Base-by-base conservation (phyloP, 92 coral and sea anemone genomes). In the Hydrozoanthus gracilis region DNA sequence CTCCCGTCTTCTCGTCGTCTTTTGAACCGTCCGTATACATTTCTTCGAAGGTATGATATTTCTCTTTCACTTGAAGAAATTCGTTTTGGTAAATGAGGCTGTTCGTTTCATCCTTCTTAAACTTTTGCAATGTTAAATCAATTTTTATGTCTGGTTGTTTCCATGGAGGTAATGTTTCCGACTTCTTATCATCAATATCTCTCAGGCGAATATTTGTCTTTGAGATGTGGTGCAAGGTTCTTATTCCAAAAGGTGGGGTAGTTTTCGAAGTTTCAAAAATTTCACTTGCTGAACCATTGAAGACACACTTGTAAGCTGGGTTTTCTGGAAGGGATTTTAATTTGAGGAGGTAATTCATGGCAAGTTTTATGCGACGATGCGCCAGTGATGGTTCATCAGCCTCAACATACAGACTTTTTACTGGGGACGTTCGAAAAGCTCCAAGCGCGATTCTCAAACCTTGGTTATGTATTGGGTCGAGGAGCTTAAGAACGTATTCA, bases 361-460 rank as follows among this genome's bases (percentile, higher is more conserved):
- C 58, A 46, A 77, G 83, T 77, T 77, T n/a, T n/a, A n/a, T n/a
- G n/a, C n/a, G n/a, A n/a, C n/a, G n/a, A n/a, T n/a, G n/a, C n/a
- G n/a, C n/a, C n/a, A n/a, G n/a, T n/a, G n/a, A n/a, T n/a, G n/a
- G n/a, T n/a, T n/a, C n/a, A n/a, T n/a, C n/a, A n/a, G 83, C 83
- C 39, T 77, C 83, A 10, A 51, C 83, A 44, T 44, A 49, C 27
- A 77, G 60, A 49, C 82, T 77, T 77, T 44, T 77, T 3, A 77
- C 82, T 77, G 82, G 82, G 60, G 82, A 77, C 66, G 82, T 77
- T 77, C 82, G 54, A 77, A 77, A 77, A 3, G 82, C 82, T 77
- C 82, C 82, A 49, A 49, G 54, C 15, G 60, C 82, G 60, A 77
- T 77, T 44, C 82, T 44, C 55, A 77, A 14, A 5, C 55, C 82